These are phyloP conservation scores for Trisateles emortualis DNA, from an alignment of 2,888 invertebrate species.

Conservation along the genomic window DNA sequence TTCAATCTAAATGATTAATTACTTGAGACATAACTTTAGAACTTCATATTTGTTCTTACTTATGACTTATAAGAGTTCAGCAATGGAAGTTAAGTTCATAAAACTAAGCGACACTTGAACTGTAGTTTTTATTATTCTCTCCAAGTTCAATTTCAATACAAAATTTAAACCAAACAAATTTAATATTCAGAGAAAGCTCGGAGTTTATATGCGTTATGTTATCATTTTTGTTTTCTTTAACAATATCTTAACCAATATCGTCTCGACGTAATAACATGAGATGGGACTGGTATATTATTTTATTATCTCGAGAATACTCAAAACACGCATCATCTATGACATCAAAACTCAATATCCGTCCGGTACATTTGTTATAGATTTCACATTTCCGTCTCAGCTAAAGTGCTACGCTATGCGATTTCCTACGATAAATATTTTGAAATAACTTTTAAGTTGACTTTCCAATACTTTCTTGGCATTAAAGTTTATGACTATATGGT, in stretches of 20 bases:
- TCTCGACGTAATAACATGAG: slow-evolving; percentile 36
- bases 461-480: slow-evolving; percentile 67
- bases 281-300: slow-evolving; percentile 66
- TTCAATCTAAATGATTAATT: too few species aligned
- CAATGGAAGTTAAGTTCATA: background rate
- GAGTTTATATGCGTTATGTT: slow-evolving; percentile 7
- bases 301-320: slow-evolving; percentile 72
- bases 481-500: slow-evolving; percentile 64
- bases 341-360: slow-evolving; percentile 81
- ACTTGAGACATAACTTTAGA: too few species aligned
- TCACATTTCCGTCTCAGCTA: slow-evolving; percentile 68
- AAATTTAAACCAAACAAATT: slow-evolving; percentile 18
- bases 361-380: slow-evolving; percentile 77
- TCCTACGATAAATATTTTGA: slow-evolving; percentile 67
- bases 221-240: slow-evolving; percentile 33
- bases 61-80: background rate
- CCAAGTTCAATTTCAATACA: slow-evolving; percentile 8
- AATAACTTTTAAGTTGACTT: slow-evolving; percentile 63
- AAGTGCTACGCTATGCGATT: slow-evolving; percentile 60
- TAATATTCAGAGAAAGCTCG: slow-evolving; percentile 2
- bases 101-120: background rate
- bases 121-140: background rate
- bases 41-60: background rate
- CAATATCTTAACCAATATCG: slow-evolving; percentile 39
- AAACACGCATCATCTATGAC: slow-evolving; percentile 73